Evolutionary conservation across 2,888 invertebrate species (phyloP).

Genomic region (Drosophila cognata): DNA sequence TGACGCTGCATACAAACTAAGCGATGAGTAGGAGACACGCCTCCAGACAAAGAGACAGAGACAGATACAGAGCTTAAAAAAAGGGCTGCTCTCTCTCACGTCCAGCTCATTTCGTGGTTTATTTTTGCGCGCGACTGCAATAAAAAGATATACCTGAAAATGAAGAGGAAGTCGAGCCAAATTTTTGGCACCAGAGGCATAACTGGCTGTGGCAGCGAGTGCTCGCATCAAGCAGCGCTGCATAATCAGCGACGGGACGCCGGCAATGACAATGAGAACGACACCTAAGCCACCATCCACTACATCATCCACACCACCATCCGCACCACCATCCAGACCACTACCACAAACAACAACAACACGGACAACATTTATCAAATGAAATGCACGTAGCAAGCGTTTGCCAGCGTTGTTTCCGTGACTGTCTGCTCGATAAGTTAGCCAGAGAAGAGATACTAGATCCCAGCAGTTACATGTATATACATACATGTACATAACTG

Average conservation of each 20-base stretch:
- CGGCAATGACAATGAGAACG: constrained; percentile 35
- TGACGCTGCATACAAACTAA: constrained; percentile 77
- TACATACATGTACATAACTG: neutral
- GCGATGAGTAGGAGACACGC: constrained; percentile 13
- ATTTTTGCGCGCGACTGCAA: constrained; percentile 68
- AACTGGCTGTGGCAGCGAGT: constrained; percentile 37
- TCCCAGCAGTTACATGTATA: constrained; percentile 3
- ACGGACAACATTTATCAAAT: constrained; percentile 75
- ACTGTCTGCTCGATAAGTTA: constrained; percentile 56
- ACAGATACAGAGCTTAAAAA: neutral
- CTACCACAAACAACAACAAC: constrained; percentile 24
- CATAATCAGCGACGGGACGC: constrained; percentile 67
- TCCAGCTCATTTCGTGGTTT: constrained; percentile 56
- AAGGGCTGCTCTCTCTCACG: constrained; percentile 1
- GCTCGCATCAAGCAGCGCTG: constrained; percentile 49
- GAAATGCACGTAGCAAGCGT: constrained; percentile 76
- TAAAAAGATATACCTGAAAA: constrained; percentile 68
- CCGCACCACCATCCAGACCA: neutral
- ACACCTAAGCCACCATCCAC: constrained; percentile 10
- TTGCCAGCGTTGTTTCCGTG: constrained; percentile 69
- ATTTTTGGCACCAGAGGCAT: constrained; percentile 63
- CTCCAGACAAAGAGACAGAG: neutral
- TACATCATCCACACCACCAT: neutral
- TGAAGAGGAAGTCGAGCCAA: constrained; percentile 63
- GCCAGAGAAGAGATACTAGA: constrained; percentile 23